A percentile compares a stretch with the other conserved stretches of the same genome.
Evolutionary conservation across 2,797 vertebrate genomes (phyloP).

Genomic region (Cuculus canorus): DNA sequence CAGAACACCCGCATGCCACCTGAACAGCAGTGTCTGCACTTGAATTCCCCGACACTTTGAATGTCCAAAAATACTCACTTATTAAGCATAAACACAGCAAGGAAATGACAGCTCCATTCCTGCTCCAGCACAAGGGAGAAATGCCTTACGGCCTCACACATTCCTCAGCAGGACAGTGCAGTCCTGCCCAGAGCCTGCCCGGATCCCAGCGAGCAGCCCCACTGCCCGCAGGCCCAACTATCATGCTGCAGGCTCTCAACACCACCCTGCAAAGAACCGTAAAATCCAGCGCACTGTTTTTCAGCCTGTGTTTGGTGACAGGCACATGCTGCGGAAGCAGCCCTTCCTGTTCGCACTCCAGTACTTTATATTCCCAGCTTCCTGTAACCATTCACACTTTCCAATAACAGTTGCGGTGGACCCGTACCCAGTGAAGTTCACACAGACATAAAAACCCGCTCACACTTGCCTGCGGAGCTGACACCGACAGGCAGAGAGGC

Average conservation of each 20-base stretch:
- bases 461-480: not conserved
- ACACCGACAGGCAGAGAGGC: not conserved
- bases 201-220: not conserved
- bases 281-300: not conserved
- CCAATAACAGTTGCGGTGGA: not conserved
- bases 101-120: not conserved
- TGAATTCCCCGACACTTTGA: not conserved
- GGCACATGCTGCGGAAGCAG: not conserved
- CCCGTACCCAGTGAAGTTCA: not conserved
- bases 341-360: constrained; percentile 31
- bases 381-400: constrained; percentile 42
- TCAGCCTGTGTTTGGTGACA: no score
- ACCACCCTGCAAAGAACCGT: not conserved
- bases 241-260: not conserved
- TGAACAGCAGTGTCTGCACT: not conserved
- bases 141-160: rapidly evolving
- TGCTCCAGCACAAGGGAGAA: not conserved
- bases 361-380: constrained; percentile 7
- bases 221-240: rapidly evolving
- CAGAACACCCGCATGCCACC: not conserved
- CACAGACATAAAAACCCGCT: not conserved
- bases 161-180: not conserved
- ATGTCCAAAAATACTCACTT: not conserved
- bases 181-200: not conserved
- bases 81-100: not conserved